Evolutionary conservation across 2,113 vertebrate species (phyloP).

Genomic region (Campylomormyrus tamandua): DNA sequence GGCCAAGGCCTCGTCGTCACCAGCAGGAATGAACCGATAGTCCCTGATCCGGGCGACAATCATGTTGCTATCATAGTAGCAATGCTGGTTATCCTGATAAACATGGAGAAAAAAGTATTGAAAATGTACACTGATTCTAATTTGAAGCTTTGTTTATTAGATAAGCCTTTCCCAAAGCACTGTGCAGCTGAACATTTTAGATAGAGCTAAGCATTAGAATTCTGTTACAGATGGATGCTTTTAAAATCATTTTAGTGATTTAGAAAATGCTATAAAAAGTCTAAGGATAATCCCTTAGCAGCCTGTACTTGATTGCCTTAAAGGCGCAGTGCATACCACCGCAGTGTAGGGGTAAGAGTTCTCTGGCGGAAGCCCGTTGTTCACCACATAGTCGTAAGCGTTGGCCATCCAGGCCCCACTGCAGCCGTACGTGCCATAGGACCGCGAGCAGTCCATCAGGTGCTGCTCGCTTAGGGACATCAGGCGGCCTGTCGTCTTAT

Average conservation of each 20-base stretch:
- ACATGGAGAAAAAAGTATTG: slow-evolving; percentile 9
- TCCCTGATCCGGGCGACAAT: slow-evolving; percentile 56
- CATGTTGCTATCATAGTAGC: slow-evolving; percentile 54
- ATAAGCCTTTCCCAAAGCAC: neutral
- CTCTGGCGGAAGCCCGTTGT: slow-evolving; percentile 54
- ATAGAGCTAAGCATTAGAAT: neutral
- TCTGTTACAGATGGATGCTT: neutral
- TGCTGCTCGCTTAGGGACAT: slow-evolving; percentile 66
- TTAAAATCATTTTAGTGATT: neutral
- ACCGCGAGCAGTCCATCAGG: slow-evolving; percentile 63
- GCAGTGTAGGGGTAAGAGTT: slow-evolving; percentile 62
- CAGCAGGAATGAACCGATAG: slow-evolving; percentile 58
- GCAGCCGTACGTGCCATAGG: slow-evolving; percentile 62
- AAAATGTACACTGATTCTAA: neutral
- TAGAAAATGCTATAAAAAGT: neutral
- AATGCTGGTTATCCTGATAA: slow-evolving; percentile 59
- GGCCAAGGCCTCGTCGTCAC: slow-evolving; percentile 63
- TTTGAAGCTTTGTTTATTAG: neutral
- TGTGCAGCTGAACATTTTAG: neutral
- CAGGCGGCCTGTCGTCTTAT: slow-evolving; percentile 57
- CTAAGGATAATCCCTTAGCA: neutral
- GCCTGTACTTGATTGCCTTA: neutral
- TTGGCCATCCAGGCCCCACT: slow-evolving; percentile 66
- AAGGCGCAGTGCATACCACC: slow-evolving; percentile 33
- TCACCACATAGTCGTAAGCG: slow-evolving; percentile 61